Base-by-base conservation (phyloP, 2,797 vertebrate species). In the Huso huso region DNA sequence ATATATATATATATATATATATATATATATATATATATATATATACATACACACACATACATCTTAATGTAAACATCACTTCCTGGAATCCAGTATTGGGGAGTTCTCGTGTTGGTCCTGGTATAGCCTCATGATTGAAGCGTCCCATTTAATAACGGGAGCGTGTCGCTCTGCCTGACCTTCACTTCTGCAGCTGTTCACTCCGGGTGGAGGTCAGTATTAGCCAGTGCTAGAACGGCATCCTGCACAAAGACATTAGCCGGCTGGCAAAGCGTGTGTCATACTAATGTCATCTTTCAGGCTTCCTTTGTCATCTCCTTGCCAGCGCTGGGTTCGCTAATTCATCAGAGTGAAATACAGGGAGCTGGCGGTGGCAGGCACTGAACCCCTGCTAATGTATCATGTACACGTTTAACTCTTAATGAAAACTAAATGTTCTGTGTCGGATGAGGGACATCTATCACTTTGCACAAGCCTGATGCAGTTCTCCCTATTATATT, bases 351-450 rank as follows among this genome's bases (percentile, higher is more conserved):
- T 79, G 84, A 82, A 82, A 81, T 75, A 87, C 78, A 79, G 77
- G 64, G 76, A 76, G 13, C 73, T 49, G 79, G 76, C 77, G 79
- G 85, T 9, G 71, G 86, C 84, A 66, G 75, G 75, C 48, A 63
- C 86, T 92, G 93, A 95, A 95, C 93, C 92, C 70, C 78, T 73
- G 76, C 86, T 90, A 89, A 95, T 93, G 92, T 89, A 90, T 92
- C 91, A 86, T 95, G 94, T 97, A 92, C 84, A 81, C 93, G 88
- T 94, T 96, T 96, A 95, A 94, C 79, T 93, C 84, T 94, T 98
- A 97, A 98, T 97, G 94, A 95, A 98, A 98, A 94, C 90, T 91
- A 95, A 98, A 98, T 95, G 95, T 95, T 93, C 90, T 93, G 94
- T 96, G 92, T 95, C 94, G 93, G 91, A 93, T 93, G 90, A 93